Evolutionary conservation across 2,797 vertebrate genomes (phyloP).

Genomic region (Tokudaia tokunoshimensis): DNA sequence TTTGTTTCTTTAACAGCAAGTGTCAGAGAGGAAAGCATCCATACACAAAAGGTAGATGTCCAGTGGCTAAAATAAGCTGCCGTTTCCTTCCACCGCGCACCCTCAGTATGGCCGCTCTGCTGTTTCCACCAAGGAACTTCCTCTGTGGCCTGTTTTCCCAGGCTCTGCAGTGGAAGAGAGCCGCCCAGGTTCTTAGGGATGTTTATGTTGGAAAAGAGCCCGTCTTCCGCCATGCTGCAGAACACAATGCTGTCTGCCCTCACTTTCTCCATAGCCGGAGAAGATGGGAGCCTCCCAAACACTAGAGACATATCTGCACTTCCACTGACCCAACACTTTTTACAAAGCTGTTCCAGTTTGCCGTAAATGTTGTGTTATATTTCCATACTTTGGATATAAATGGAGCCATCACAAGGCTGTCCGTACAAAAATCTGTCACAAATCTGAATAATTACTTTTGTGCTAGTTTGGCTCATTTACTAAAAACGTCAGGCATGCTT

Average conservation of each 20-base stretch:
- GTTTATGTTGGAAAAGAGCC: slow-evolving; percentile 87
- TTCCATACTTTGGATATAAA: background rate
- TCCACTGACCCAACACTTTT: background rate
- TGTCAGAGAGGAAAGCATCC: slow-evolving; percentile 86
- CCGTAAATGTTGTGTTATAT: background rate
- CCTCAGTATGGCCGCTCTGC: slow-evolving; percentile 76
- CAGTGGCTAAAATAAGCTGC: slow-evolving; percentile 86
- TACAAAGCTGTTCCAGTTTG: background rate
- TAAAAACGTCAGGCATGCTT: background rate
- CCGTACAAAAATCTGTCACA: background rate
- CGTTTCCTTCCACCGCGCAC: slow-evolving; percentile 85
- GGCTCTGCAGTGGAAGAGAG: slow-evolving; percentile 80
- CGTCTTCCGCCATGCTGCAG: slow-evolving; percentile 82
- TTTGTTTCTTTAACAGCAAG: slow-evolving; percentile 82
- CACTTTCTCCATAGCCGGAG: slow-evolving; percentile 74
- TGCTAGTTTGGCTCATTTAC: background rate
- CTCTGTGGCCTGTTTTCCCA: slow-evolving; percentile 84
- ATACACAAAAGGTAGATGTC: slow-evolving; percentile 85
- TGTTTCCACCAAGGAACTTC: slow-evolving; percentile 86
- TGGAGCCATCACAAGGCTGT: background rate
- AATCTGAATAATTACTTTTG: background rate
- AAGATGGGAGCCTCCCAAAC: background rate
- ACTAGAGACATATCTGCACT: slow-evolving; percentile 33
- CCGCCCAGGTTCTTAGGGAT: slow-evolving; percentile 80
- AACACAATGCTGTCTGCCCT: slow-evolving; percentile 83